Percentiles rank a stretch among this genome's conserved stretches.
phyloP scores from a whole-genome alignment of 2,888 invertebrate genomes.

The Candidula unifasciata region DNA sequence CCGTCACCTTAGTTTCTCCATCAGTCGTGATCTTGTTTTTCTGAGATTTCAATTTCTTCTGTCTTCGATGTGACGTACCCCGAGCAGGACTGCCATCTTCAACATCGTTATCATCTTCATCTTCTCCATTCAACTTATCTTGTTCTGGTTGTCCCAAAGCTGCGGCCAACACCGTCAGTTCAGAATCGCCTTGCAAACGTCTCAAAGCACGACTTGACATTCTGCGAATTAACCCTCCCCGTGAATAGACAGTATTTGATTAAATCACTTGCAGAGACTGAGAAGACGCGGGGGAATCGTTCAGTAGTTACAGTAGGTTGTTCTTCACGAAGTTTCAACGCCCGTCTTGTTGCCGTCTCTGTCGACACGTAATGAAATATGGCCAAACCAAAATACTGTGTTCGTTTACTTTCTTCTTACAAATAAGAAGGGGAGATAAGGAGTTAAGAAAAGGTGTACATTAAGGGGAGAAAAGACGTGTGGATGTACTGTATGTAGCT shows the following conservation, averaged over 20 bases:
- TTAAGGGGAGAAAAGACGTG: too few species aligned
- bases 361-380: not conserved
- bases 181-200: constrained; percentile 62
- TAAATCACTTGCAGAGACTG: not conserved
- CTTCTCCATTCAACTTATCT: constrained; percentile 27
- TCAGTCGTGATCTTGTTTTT: constrained; percentile 35
- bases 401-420: constrained; percentile 2
- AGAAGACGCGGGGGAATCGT: too few species aligned
- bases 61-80: too few species aligned
- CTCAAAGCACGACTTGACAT: constrained; percentile 72
- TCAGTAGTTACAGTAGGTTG: too few species aligned
- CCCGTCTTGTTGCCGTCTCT: too few species aligned
- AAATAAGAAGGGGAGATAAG: too few species aligned
- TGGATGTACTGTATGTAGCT: too few species aligned
- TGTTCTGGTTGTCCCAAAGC: not conserved
- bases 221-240: not conserved
- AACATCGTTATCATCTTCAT: constrained; percentile 45
- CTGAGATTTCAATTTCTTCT: constrained; percentile 2
- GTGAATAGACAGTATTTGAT: not conserved
- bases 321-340: too few species aligned
- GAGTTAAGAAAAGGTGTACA: too few species aligned
- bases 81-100: too few species aligned
- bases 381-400: not conserved
- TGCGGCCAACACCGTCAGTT: constrained; percentile 49
- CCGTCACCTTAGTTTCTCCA: constrained; percentile 49